These are phyloP conservation scores for Branchellion lobata DNA, from an alignment of 2,888 invertebrate species.

Conservation along the genomic window DNA sequence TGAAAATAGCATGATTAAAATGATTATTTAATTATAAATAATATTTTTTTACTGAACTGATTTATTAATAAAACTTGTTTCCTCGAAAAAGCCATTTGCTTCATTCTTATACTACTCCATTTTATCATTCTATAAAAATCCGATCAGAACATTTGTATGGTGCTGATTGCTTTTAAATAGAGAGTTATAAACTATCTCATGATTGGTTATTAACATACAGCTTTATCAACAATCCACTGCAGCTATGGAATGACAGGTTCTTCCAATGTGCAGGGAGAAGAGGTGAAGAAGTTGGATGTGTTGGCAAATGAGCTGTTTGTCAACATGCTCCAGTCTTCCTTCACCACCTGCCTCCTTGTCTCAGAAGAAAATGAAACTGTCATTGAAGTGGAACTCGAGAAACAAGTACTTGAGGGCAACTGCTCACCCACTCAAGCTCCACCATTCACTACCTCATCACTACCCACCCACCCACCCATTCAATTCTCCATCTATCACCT, in stretches of 20 bases:
- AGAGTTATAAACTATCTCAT: no score
- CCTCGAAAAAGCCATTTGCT: no score
- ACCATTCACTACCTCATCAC: not conserved
- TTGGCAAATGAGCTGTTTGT: slow-evolving; percentile 94
- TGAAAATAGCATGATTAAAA: not conserved
- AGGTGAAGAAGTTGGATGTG: slow-evolving; percentile 85
- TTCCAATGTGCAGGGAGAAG: slow-evolving; percentile 50
- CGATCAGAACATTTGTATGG: no score
- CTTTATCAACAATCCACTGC: no score
- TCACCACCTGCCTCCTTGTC: slow-evolving; percentile 83
- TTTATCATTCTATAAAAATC: no score
- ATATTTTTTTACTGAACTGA: no score
- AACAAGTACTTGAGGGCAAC: slow-evolving; percentile 66
- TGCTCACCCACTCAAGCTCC: not conserved
- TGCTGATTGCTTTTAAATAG: no score
- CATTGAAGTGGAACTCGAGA: slow-evolving; percentile 84
- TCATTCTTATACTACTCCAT: no score
- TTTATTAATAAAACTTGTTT: no score
- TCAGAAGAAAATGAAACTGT: slow-evolving; percentile 91
- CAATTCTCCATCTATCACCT: not conserved
- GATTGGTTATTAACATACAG: no score
- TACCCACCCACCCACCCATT: not conserved
- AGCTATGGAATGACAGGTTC: slow-evolving; percentile 50
- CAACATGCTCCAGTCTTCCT: slow-evolving; percentile 92
- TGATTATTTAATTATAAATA: no score